Evolutionary conservation across 2,888 invertebrate species (phyloP).

Genomic region (Hirtodrosophila histrioides): DNA sequence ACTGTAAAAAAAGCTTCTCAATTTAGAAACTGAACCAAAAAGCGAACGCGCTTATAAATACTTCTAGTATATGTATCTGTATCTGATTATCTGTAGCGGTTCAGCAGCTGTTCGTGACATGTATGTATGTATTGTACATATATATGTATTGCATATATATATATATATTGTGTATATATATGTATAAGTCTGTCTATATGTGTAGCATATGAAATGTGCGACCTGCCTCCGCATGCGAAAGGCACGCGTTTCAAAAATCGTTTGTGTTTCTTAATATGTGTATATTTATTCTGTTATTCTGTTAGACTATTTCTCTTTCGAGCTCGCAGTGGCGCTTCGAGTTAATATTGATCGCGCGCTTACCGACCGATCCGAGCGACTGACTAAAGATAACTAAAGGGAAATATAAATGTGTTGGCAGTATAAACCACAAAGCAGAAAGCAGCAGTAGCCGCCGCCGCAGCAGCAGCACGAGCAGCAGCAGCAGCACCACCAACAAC

Average conservation of each 20-base stretch:
- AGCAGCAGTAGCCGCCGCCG: conserved; percentile 55
- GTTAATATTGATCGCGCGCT: conserved; percentile 58
- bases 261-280: conserved; percentile 27
- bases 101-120: conserved; percentile 54
- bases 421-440: conserved; percentile 72
- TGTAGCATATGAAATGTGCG: conserved; percentile 45
- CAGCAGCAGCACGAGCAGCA: conserved; percentile 43
- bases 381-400: conserved; percentile 84
- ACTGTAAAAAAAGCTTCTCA: conserved; percentile 58
- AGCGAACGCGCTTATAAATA: conserved; percentile 66
- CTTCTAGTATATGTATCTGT: conserved; percentile 72
- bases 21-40: conserved; percentile 47
- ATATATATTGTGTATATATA: conserved; percentile 15
- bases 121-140: no score
- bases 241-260: conserved; percentile 48
- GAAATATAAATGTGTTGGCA: conserved; percentile 80
- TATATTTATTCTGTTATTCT: conserved; percentile 30
- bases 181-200: conserved; percentile 28
- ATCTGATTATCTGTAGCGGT: conserved; percentile 74
- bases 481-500: conserved; percentile 41
- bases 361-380: conserved; percentile 79
- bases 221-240: conserved; percentile 50
- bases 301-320: conserved; percentile 22
- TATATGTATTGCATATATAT: conserved; percentile 14
- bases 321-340: conserved; percentile 29